Percentiles rank a stretch among this genome's conserved stretches.
phyloP scores from a whole-genome alignment of 2,888 invertebrate species.

The Phaonia tiefii region DNA sequence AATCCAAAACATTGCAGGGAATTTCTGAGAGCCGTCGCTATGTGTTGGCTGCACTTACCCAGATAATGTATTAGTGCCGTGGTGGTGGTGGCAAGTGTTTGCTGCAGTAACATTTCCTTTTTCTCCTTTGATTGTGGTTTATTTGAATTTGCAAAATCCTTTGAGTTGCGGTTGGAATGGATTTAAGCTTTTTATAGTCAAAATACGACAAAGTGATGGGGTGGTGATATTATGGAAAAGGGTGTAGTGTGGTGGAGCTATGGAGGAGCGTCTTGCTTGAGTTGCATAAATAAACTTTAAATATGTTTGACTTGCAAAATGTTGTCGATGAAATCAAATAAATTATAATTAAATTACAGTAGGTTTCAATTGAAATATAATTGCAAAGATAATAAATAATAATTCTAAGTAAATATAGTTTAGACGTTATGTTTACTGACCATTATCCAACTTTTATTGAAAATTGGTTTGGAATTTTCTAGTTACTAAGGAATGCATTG shows the following conservation, averaged over 20 bases:
- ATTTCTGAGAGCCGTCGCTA: background rate
- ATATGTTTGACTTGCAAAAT: slow-evolving; percentile 54
- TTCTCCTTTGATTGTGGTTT: slow-evolving; percentile 11
- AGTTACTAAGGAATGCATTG: too few relatives aligned
- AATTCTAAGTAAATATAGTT: slow-evolving; percentile 56
- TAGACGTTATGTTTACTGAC: too few relatives aligned
- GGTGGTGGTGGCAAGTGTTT: slow-evolving; percentile 28
- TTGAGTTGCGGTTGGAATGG: slow-evolving; percentile 47
- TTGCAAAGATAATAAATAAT: slow-evolving; percentile 51
- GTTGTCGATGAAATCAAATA: slow-evolving; percentile 55
- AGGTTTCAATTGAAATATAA: slow-evolving; percentile 65
- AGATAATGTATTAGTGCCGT: slow-evolving; percentile 51
- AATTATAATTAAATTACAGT: slow-evolving; percentile 52
- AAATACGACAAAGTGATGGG: background rate
- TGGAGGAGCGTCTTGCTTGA: background rate
- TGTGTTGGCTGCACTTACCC: slow-evolving; percentile 40
- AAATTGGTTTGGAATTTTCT: too few relatives aligned
- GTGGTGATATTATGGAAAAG: too few relatives aligned
- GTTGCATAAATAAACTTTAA: slow-evolving; percentile 8
- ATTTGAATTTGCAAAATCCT: slow-evolving; percentile 15
- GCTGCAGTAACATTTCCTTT: slow-evolving; percentile 29
- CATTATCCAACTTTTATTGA: too few relatives aligned
- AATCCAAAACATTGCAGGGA: slow-evolving; percentile 11
- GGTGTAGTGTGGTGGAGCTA: too few relatives aligned
- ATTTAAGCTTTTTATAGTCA: slow-evolving; percentile 40